Conservation (phyloP, 1,140 invertebrate genomes). For the Drosophila jambulina region DNA sequence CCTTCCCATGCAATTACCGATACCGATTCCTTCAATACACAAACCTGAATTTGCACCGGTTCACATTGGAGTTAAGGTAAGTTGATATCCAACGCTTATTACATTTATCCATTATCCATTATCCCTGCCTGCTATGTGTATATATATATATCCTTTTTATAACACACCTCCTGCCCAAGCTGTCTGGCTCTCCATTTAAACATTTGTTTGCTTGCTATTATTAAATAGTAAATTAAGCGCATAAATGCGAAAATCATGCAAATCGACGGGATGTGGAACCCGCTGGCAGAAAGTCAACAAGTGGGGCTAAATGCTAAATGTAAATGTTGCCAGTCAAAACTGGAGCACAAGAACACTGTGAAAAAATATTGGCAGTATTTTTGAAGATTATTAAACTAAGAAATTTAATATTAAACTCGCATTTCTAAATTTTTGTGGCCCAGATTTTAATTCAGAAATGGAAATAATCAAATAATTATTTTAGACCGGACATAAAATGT, state of each 20-base stretch:
- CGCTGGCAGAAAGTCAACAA: constrained; percentile 68
- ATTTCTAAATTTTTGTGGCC: neutral
- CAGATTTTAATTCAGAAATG: neutral
- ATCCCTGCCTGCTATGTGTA: neutral
- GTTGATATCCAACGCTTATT: constrained; percentile 30
- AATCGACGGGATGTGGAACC: constrained; percentile 52
- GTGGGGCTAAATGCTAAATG: constrained; percentile 72
- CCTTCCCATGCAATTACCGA: constrained; percentile 87
- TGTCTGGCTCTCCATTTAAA: neutral
- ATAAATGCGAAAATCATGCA: constrained; percentile 79
- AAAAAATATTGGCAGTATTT: neutral
- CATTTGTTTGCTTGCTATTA: constrained; percentile 51
- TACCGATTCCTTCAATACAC: constrained; percentile 87
- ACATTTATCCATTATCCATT: constrained; percentile 13
- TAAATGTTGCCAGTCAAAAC: constrained; percentile 60
- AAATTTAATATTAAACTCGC: neutral
- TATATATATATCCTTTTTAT: neutral
- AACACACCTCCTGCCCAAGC: neutral
- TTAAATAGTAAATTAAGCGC: constrained; percentile 74
- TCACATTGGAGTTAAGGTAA: constrained; percentile 88
- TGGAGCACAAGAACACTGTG: constrained; percentile 23
- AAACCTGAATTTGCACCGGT: constrained; percentile 87
- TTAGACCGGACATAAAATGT: too few relatives aligned
- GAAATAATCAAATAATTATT: too few relatives aligned
- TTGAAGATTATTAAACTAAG: neutral